phyloP scores from a whole-genome alignment of 2,113 vertebrate species.

The Passer montanus region DNA sequence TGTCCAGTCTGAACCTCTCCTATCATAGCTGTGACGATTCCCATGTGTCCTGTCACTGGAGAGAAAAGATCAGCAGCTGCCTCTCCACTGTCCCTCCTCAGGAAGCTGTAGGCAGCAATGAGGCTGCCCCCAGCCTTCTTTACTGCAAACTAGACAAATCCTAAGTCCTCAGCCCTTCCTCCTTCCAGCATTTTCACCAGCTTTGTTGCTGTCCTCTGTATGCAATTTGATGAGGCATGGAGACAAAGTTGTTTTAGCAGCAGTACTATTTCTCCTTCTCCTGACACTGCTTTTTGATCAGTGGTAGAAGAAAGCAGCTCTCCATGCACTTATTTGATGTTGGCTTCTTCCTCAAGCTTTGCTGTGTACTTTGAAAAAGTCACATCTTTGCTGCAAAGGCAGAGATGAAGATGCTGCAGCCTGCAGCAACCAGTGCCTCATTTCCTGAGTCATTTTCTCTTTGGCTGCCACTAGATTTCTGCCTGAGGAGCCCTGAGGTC shows the following conservation, averaged over 20 bases:
- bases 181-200: not conserved
- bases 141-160: not conserved
- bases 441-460: not conserved
- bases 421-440: not conserved
- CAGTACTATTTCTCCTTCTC: not conserved
- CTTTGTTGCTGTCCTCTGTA: not conserved
- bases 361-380: not conserved
- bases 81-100: not conserved
- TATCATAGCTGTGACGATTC: not conserved
- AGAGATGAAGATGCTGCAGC: not conserved
- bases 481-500: not conserved
- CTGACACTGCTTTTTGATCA: not conserved
- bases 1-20: not conserved
- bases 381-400: not conserved
- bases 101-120: not conserved
- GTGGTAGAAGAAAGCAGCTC: not conserved
- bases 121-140: not conserved
- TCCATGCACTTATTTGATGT: not conserved
- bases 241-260: not conserved
- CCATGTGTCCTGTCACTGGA: not conserved
- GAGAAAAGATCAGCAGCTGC: not conserved
- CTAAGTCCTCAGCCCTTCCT: not conserved
- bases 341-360: not conserved
- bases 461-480: not conserved
- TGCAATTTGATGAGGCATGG: rapidly evolving